These are phyloP conservation scores for Cyprinella venusta DNA, from an alignment of 2,797 vertebrate species.

Conservation along the genomic window DNA sequence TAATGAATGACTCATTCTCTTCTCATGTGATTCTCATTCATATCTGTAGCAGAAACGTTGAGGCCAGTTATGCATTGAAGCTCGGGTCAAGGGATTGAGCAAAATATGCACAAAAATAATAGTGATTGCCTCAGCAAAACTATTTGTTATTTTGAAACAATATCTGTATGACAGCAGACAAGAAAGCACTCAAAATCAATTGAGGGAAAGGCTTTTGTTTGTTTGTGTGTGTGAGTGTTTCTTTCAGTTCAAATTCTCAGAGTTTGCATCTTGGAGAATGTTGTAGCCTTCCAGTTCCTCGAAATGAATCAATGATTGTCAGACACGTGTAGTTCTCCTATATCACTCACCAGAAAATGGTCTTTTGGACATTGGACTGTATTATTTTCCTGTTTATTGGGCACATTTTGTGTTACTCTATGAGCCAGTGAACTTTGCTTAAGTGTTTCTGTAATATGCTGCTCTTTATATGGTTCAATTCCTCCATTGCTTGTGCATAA, in stretches of 20 bases:
- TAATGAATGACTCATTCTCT: background rate
- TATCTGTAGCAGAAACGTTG: background rate
- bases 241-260: background rate
- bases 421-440: background rate
- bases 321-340: background rate
- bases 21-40: conserved; percentile 9
- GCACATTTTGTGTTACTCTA: background rate
- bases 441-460: background rate
- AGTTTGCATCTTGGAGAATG: conserved; percentile 24
- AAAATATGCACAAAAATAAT: background rate
- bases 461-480: background rate
- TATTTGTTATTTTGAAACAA: background rate
- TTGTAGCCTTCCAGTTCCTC: conserved; percentile 7
- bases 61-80: background rate
- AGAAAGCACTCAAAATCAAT: background rate
- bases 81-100: background rate
- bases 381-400: background rate
- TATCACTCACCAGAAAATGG: background rate
- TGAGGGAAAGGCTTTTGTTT: background rate
- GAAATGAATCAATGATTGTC: conserved; percentile 37
- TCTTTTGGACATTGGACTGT: background rate
- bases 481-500: background rate
- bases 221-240: background rate
- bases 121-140: background rate
- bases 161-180: background rate